These are phyloP conservation scores for Otus scops DNA, from an alignment of 2,797 vertebrate species.

Conservation along the genomic window DNA sequence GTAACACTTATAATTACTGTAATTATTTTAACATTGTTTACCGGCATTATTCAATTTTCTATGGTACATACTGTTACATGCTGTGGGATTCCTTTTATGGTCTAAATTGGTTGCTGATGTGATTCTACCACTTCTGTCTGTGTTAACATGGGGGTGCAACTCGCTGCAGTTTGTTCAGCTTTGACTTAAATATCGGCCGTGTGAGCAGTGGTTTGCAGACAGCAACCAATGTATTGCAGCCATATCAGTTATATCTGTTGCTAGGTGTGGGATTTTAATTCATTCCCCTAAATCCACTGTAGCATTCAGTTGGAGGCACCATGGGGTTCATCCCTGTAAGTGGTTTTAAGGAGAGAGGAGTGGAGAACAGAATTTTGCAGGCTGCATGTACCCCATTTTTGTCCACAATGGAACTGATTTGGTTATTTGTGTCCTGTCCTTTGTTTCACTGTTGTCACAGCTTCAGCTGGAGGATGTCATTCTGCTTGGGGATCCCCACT, in stretches of 20 bases:
- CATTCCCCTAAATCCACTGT: not conserved
- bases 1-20: conserved; percentile 25
- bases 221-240: not conserved
- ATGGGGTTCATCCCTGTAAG: not conserved
- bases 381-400: rapidly evolving
- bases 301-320: not conserved
- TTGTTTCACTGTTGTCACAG: not conserved
- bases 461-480: not conserved
- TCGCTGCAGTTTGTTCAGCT: not conserved
- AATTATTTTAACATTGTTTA: conserved; percentile 28
- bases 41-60: not conserved
- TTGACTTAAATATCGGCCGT: not conserved
- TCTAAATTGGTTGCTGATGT: not conserved
- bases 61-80: not conserved
- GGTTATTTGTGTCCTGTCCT: not conserved
- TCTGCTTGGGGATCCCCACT: not conserved
- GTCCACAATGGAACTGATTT: not conserved
- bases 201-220: not conserved
- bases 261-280: not conserved
- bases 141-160: not conserved
- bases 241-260: not conserved
- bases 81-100: not conserved
- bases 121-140: not conserved
- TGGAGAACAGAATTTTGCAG: not conserved
- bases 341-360: not conserved